These are phyloP conservation scores for Danionella dracula DNA, from an alignment of 2,797 vertebrate species.

Conservation along the genomic window DNA sequence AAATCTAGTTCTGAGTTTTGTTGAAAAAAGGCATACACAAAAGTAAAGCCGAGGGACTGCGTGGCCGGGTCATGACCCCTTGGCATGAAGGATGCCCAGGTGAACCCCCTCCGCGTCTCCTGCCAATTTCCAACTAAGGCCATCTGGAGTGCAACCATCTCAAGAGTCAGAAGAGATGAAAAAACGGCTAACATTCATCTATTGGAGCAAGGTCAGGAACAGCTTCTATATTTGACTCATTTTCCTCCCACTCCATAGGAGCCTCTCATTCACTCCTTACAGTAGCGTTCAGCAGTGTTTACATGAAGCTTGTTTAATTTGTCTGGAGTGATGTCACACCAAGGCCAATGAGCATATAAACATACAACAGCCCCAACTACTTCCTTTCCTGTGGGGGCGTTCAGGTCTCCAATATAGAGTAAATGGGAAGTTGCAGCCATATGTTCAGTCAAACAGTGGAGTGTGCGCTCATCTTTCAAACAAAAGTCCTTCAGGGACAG, in stretches of 20 bases:
- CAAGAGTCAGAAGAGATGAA: slow-evolving; percentile 9
- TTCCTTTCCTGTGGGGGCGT: slow-evolving; percentile 25
- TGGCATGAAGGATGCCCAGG: background rate
- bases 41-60: background rate
- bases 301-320: slow-evolving; percentile 23
- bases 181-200: slow-evolving; percentile 1
- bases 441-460: background rate
- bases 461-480: background rate
- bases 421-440: slow-evolving; percentile 1
- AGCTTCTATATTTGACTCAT: background rate
- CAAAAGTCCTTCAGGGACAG: slow-evolving; percentile 16
- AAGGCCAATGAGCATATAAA: slow-evolving; percentile 21
- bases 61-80: slow-evolving; percentile 13
- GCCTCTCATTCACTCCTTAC: background rate
- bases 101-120: slow-evolving; percentile 1
- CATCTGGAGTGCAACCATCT: slow-evolving; percentile 2
- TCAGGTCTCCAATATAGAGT: slow-evolving; percentile 4
- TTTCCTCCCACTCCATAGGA: background rate
- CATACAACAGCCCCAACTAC: slow-evolving; percentile 28
- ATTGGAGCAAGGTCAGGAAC: background rate
- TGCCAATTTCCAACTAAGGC: background rate
- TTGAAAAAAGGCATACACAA: background rate
- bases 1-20: background rate
- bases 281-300: slow-evolving; percentile 12
- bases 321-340: slow-evolving; percentile 13